Base-by-base conservation (phyloP, 2,888 invertebrate genomes). In the Fragum sueziense region DNA sequence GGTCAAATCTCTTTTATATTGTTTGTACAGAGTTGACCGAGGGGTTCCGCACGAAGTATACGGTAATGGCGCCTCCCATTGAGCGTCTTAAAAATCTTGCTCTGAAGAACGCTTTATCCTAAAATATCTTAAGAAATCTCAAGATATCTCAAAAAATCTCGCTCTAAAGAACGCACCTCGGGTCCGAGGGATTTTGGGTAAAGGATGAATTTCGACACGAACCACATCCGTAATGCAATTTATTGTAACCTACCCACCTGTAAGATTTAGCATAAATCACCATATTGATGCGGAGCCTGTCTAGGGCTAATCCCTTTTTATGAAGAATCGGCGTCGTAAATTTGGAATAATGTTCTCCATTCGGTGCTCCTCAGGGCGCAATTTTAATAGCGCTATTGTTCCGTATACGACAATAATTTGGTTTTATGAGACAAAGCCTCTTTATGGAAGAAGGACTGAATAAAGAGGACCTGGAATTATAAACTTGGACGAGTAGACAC, bases 241-340 rank as follows among this genome's bases (percentile, higher is more conserved):
- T 37, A 65, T 65, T 41, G 41, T 14, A 41, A 41, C 71, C 29
- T 68, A 29, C 68, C 68, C 80, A 76, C 74, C 76, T 80, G 80
- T 80, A 59, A 41, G 25, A 27, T 33, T 47, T 37, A 37, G 76
- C 73, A 76, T 76, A 76, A 73, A 76, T 76, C 75, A 59, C 67
- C 70, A 70, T 70, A 41, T 27, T 67, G 73, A 80, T 76, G 80
- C 71, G 71, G 14, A 25, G 27, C 31, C 20, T 29, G 61, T 68
- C 76, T 59, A 34, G 62, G 54, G 29, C 70, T 82, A 82, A 82
- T 78, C 82, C 76, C 67, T 33, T 61, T 82, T 82, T 82, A 82
- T 82, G 70, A 78, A 78, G 78, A 65, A 74, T 67, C 34, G n/a
- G 37, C 31, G 57, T 75, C 81, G 72, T 81, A 78, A 77, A 77